Base-by-base conservation (phyloP, 2,888 invertebrate genomes). In the Alsophila aescularia region DNA sequence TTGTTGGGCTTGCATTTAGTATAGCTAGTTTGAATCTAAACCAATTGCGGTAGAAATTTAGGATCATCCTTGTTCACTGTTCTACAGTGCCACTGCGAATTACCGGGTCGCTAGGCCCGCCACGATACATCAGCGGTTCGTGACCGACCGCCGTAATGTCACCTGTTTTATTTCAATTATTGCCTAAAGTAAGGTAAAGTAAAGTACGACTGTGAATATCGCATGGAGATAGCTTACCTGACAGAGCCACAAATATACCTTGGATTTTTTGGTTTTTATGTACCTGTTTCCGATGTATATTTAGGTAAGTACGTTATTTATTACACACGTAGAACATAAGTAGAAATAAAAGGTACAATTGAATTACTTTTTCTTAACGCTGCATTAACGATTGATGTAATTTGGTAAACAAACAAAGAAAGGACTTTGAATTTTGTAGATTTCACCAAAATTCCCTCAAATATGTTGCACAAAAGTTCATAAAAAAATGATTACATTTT, bases 161-260 rank as follows among this genome's bases (percentile, higher is more conserved):
- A 61, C 60, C 58, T 62, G 67, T 62, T 71, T 65, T 60, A 64
- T 72, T 67, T 70, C 69, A 72, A 72, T 72, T 69, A 69, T 64
- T 68, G 32, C 37, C 18, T 34, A 24, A 42, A 48, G 32, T 36
- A 44, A 52, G 44, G 24, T 31, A 42, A n/a, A 15, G 32, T 29
- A 18, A 48, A 16, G 37, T 44, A 42, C 37, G 14, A 29, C 13
- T 21, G 5, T 13, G 18, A 40, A 39, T 47, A 27, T 35, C 16
- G 45, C n/a, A 27, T 36, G 7, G 27, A 45, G 44, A 44, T 44
- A 44, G 45, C 15, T 24, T n/a, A 12, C 18, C 18, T 9, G 8
- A 18, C 12, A 18, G 8, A 44, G 16, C 12, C 18, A 21, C 34
- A 35, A 44, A 44, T 35, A 24, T 34, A 34, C 43, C 13, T 31